Evolutionary conservation across 2,888 invertebrate genomes (phyloP), one percentile per base, ranked within the genome.

Genomic region (Strigamia maritima): DNA sequence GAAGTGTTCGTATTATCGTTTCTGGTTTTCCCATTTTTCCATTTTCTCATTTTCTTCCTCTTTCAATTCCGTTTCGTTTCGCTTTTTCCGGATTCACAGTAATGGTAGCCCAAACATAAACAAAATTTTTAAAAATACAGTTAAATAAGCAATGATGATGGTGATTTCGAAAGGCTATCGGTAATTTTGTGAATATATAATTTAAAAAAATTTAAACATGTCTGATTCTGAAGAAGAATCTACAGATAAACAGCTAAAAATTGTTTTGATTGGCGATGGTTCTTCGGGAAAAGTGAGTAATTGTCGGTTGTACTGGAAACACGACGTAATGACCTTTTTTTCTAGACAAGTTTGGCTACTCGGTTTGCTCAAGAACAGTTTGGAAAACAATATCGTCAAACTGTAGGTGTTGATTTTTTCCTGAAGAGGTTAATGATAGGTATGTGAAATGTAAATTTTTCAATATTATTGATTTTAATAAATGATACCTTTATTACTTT

Each of bases 281-380:
- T 89, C 90, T 80, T 91, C 92, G 82, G 95, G 95, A 82, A 95
- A 95, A 89, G 94, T 94, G 88, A 89, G 89, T n/a, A n/a, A n/a
- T 38, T 14, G 6, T 16, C n/a, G n/a, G 16, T 49, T 19, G 19
- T 49, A n/a, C 14, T 2, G 12, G 40, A 31, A 31, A 31, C 31
- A 6, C 31, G 31, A 31, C 31, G 31, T 31, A 31, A 31, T 31
- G 31, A 31, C n/a, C n/a, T 44, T 19, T 40, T 76, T 74, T 83
- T 84, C 79, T 84, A 92, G 91, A 91, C 91, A 16, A 90, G 90
- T 81, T 86, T 92, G 77, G 89, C 90, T 16, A 87, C 89, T 75
- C 87, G 91, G 83, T 92, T 91, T 84, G 90, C 92, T 82, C 90
- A 90, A 84, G 90, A 91, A 82, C 90, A 90, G 82, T 92, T 91